A percentile compares a stretch with the other conserved stretches of the same genome.
Conservation (phyloP, 1,140 invertebrate genomes). For the Drosophila tristis region DNA sequence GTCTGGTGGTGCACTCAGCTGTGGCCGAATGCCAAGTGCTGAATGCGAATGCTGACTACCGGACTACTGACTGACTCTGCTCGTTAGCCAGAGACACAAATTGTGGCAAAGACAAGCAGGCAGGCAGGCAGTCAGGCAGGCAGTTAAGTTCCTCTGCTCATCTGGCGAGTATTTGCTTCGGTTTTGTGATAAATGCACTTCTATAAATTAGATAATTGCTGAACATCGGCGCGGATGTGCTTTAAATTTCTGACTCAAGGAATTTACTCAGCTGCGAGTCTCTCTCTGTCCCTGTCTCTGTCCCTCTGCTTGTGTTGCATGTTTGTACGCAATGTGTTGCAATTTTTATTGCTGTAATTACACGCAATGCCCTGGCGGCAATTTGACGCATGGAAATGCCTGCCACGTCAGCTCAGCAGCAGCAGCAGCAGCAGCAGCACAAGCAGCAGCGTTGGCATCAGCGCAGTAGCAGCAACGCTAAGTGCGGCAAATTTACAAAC, state of each 20-base stretch:
- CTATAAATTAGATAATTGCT: slow-evolving; percentile 80
- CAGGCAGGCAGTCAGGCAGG: too few relatives aligned
- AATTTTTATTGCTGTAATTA: slow-evolving; percentile 81
- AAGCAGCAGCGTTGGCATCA: neutral
- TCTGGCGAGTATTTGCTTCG: slow-evolving; percentile 69
- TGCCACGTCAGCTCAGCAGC: slow-evolving; percentile 59
- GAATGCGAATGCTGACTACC: slow-evolving; percentile 1
- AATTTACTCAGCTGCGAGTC: neutral
- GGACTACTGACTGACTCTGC: slow-evolving; percentile 25
- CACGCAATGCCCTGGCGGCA: slow-evolving; percentile 77
- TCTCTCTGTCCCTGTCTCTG: slow-evolving; percentile 17
- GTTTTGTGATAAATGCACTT: slow-evolving; percentile 70
- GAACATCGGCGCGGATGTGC: slow-evolving; percentile 24
- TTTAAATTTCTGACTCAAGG: slow-evolving; percentile 15
- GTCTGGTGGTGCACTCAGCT: slow-evolving; percentile 42
- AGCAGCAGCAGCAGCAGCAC: too few relatives aligned
- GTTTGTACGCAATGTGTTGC: slow-evolving; percentile 79
- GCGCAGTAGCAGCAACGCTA: slow-evolving; percentile 43
- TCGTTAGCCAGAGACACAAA: slow-evolving; percentile 75
- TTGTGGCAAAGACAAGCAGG: slow-evolving; percentile 41
- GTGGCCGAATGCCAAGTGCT: slow-evolving; percentile 50
- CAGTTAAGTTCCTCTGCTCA: slow-evolving; percentile 14
- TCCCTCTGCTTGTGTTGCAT: slow-evolving; percentile 57
- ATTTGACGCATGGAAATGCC: slow-evolving; percentile 82
- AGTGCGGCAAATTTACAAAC: slow-evolving; percentile 72